Conservation (phyloP, 35 echinoderm and acorn worm species). For the Ptychodera flava region DNA sequence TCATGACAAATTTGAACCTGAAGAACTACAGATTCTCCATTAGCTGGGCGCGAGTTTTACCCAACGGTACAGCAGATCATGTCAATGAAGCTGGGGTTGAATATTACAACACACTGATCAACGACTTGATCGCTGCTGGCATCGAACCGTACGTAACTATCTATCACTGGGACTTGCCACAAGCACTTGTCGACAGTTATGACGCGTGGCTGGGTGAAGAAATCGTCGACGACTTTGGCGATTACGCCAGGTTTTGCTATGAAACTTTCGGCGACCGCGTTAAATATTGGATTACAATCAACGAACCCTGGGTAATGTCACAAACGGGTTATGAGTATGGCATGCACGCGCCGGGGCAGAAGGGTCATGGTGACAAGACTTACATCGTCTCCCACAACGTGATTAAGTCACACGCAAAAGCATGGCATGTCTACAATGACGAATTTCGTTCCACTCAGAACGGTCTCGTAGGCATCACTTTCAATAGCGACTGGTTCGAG, state of each 20-base stretch:
- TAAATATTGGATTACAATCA: slow-evolving; percentile 49
- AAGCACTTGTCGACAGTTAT: slow-evolving; percentile 28
- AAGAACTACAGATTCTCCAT: slow-evolving; percentile 42
- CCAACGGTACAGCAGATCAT: slow-evolving; percentile 30
- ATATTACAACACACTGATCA: slow-evolving; percentile 43
- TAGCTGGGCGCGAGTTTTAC: slow-evolving; percentile 32
- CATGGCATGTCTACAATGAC: slow-evolving; percentile 47
- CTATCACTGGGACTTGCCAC: slow-evolving; percentile 58
- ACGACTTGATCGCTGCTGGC: slow-evolving; percentile 19
- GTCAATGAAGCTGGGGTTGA: slow-evolving; percentile 32
- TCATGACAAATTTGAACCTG: slow-evolving; percentile 26
- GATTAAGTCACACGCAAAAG: slow-evolving; percentile 31
- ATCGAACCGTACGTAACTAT: slow-evolving; percentile 39
- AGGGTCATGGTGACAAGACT: neutral
- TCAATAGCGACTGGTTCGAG: slow-evolving; percentile 54
- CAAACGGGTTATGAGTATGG: slow-evolving; percentile 29
- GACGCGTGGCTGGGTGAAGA: slow-evolving; percentile 35
- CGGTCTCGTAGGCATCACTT: slow-evolving; percentile 72
- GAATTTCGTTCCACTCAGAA: slow-evolving; percentile 18
- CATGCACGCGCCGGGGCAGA: slow-evolving; percentile 22
- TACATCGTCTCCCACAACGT: slow-evolving; percentile 45
- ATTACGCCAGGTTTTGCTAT: slow-evolving; percentile 37
- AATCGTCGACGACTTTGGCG: slow-evolving; percentile 12
- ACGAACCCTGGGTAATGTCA: slow-evolving; percentile 45
- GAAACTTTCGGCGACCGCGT: slow-evolving; percentile 42